These are phyloP conservation scores for Napeogenes inachia DNA, from an alignment of 2,888 invertebrate species.

Conservation along the genomic window DNA sequence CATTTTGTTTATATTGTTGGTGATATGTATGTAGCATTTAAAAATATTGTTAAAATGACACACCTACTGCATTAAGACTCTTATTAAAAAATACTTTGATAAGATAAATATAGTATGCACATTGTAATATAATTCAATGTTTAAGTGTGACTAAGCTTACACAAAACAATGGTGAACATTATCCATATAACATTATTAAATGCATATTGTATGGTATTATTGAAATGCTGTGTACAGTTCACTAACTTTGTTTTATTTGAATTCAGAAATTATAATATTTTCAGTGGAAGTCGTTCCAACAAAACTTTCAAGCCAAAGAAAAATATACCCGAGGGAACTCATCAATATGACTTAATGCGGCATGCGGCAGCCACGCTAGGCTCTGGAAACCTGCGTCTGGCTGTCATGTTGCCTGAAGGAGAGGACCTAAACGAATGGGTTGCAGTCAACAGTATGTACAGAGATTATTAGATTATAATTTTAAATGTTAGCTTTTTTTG, in stretches of 20 bases:
- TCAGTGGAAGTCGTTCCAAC: constrained; percentile 91
- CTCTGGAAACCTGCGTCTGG: constrained; percentile 96
- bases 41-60: no score
- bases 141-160: constrained; percentile 25
- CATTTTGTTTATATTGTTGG: constrained; percentile 58
- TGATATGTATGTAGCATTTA: no score
- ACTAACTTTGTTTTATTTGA: not conserved
- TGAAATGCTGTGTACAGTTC: not conserved
- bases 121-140: constrained; percentile 8
- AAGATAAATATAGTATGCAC: no score
- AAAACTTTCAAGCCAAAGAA: constrained; percentile 99
- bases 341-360: constrained; percentile 99
- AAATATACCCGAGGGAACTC: constrained; percentile 98
- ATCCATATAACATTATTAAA: constrained; percentile 1
- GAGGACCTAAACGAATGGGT: constrained; percentile 99
- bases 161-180: constrained; percentile 8
- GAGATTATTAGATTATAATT: not conserved
- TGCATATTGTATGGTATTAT: not conserved
- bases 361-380: constrained; percentile 99
- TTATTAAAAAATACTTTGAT: no score
- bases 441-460: constrained; percentile 97
- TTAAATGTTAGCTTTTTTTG: no score
- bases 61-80: no score
- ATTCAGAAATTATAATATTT: constrained; percentile 16
- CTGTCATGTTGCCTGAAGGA: constrained; percentile 97